Base-by-base conservation (phyloP, 2,888 invertebrate genomes). In the Girardia tigrina region DNA sequence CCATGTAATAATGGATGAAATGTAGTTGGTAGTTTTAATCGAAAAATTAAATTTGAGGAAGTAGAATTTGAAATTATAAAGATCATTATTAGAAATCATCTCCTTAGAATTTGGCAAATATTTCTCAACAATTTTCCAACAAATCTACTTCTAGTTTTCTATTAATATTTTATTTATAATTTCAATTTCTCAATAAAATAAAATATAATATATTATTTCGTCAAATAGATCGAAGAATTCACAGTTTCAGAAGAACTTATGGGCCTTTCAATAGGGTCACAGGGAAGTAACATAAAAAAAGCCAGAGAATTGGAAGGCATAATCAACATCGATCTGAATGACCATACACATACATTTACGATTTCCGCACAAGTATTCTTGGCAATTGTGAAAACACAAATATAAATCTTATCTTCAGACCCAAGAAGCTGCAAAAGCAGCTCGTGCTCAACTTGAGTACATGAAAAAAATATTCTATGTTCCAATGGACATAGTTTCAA, bases 261-360 rank as follows among this genome's bases (percentile, higher is more conserved):
- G 95, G 98, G 98, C 77, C 88, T 98, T 81, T 95, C 97, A 56
- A 98, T 98, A 84, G 97, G 97, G 79, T 91, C 94, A 79, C 94
- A 94, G 85, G 95, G 95, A 80, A 90, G 90, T 81, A 95, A 95
- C 86, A 97, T 95, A 80, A 93, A 94, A 85, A 90, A 90, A 84
- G 95, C 95, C 79, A 88, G 95, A 81, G 91, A 92, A 86, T 89
- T 95, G 78, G 89, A 90, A 78, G 95, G 95, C 79, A 91, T 98
- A 82, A 91, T 92, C 83, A 94, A 70, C 16, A 82, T 84, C 71
- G 84, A 84, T 71, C 79, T 84, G 26, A 82, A 94, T 85, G 94
- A 95, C 86, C 88, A 90, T 82, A 89, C 91, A 26, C 94, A 94
- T 87, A 93, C 91, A 78, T 97, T 97, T 86, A 56, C 56, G n/a